Conservation (phyloP, 2,113 vertebrate species). For the Sciurus niger region DNA sequence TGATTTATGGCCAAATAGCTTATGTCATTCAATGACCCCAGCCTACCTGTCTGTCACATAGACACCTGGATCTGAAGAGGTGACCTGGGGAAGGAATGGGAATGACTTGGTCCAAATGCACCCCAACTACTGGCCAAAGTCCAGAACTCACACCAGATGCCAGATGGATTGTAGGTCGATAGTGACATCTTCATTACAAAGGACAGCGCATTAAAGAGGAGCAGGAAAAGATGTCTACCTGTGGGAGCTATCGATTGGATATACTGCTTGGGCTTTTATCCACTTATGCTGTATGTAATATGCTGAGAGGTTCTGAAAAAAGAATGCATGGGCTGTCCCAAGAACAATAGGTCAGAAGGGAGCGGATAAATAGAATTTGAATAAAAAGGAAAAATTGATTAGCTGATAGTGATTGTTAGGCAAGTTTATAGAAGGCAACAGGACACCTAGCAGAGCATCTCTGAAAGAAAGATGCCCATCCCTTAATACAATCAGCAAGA, state of each 20-base stretch:
- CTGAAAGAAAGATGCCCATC: conserved; percentile 65
- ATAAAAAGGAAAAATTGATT: conserved; percentile 85
- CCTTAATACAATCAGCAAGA: conserved; percentile 78
- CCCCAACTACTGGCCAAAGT: not conserved
- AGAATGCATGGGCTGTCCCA: conserved; percentile 44
- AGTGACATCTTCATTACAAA: conserved; percentile 61
- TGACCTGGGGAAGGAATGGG: not conserved
- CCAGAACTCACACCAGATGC: not conserved
- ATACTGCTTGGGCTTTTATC: conserved; percentile 57
- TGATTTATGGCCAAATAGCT: not conserved
- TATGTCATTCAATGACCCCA: not conserved
- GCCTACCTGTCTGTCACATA: conserved; percentile 26
- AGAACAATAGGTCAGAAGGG: conserved; percentile 71
- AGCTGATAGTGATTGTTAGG: conserved; percentile 79
- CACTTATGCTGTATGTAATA: conserved; percentile 39
- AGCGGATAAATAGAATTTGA: conserved; percentile 74
- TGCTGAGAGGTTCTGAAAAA: conserved; percentile 69
- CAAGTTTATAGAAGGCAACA: conserved; percentile 79
- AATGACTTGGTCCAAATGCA: not conserved
- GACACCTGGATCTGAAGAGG: not conserved
- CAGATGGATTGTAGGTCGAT: not conserved
- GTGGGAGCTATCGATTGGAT: not conserved
- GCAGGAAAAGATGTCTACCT: conserved; percentile 14
- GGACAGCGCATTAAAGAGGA: not conserved
- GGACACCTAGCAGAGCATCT: conserved; percentile 74